phyloP scores from a whole-genome alignment of 2,888 invertebrate species.

The Cepaea hortensis region DNA sequence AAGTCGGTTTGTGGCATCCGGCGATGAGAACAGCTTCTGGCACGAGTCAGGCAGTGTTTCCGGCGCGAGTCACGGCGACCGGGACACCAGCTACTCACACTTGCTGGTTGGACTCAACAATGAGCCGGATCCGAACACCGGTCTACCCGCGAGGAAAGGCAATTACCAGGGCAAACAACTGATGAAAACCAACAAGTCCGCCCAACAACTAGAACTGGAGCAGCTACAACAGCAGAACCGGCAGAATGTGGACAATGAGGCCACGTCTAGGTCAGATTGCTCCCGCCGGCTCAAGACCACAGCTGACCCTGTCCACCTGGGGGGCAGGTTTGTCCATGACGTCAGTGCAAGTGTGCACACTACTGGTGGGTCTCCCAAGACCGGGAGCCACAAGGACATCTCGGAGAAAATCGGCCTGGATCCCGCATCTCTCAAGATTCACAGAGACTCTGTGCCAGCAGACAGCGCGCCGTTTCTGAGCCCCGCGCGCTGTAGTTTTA shows the following conservation, averaged over 20 bases:
- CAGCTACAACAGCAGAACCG: too few species aligned
- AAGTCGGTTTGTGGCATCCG: constrained; percentile 3
- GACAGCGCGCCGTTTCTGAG: constrained; percentile 5
- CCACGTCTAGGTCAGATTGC: too few species aligned
- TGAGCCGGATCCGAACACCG: neutral
- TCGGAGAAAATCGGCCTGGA: constrained; percentile 8
- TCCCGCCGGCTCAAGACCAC: too few species aligned
- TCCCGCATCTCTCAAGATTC: constrained; percentile 17
- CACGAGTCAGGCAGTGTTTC: neutral
- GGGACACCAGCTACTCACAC: neutral
- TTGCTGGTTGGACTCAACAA: neutral
- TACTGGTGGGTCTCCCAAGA: neutral
- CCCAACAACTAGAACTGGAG: neutral
- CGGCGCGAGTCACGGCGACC: neutral
- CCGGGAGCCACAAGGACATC: neutral
- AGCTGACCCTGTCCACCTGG: neutral
- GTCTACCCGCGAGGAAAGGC: neutral
- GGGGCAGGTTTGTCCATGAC: neutral
- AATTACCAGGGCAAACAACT: neutral
- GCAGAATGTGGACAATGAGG: too few species aligned
- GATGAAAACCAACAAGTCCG: neutral
- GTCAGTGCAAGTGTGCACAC: neutral
- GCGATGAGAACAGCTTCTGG: neutral
- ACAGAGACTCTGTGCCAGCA: neutral
- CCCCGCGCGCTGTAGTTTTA: constrained; percentile 41